Conservation (phyloP, 92 coral and sea anemone genomes). For the Diadumene lineata region DNA sequence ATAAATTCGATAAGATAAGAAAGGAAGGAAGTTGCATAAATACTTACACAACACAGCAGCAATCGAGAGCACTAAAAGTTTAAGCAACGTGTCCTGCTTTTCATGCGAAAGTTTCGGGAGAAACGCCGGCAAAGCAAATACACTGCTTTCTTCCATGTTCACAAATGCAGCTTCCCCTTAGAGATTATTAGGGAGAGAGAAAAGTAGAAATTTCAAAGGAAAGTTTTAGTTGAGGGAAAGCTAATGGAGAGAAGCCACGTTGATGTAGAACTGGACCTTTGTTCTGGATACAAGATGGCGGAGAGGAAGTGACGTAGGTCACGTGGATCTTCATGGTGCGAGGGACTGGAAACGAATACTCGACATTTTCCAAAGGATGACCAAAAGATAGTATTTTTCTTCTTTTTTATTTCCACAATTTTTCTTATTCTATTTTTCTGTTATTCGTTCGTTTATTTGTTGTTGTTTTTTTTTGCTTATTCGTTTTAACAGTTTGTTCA, state of each 20-base stretch:
- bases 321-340: conserved; percentile 49
- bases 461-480: not conserved
- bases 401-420: not conserved
- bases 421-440: not conserved
- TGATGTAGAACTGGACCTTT: conserved; percentile 75
- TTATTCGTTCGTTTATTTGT: not conserved
- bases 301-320: conserved; percentile 65
- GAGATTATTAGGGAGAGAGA: conserved; percentile 20
- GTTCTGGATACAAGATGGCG: conserved; percentile 89
- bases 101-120: conserved; percentile 89
- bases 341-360: conserved; percentile 19
- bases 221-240: conserved; percentile 30
- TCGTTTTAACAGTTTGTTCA: not conserved
- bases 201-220: conserved; percentile 25
- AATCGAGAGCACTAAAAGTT: conserved; percentile 81
- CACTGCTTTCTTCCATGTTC: conserved; percentile 89
- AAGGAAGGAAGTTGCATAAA: not conserved
- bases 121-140: conserved; percentile 79
- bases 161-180: conserved; percentile 25
- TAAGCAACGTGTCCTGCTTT: conserved; percentile 96
- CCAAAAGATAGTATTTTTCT: not conserved
- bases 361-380: not conserved
- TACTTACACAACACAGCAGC: conserved; percentile 95
- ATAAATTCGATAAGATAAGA: not conserved
- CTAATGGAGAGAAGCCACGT: conserved; percentile 89